Conservation (phyloP, 2,888 invertebrate genomes). For the Erebia ligea region DNA sequence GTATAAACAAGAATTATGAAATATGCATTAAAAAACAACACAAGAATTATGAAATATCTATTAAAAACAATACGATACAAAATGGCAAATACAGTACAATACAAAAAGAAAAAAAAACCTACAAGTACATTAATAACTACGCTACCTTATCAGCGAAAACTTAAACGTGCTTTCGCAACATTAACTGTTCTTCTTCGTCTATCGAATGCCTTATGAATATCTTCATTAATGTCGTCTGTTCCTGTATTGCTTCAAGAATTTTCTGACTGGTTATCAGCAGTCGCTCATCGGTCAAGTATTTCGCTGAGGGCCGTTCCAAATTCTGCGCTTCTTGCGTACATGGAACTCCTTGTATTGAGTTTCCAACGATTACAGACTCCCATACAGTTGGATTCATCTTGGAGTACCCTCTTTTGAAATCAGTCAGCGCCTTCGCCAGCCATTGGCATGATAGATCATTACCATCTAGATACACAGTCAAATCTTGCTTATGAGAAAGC, state of each 20-base stretch:
- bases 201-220: conserved; percentile 49
- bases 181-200: conserved; percentile 44
- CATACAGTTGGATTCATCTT: conserved; percentile 61
- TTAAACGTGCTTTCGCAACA: not conserved
- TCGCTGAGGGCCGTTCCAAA: conserved; percentile 17
- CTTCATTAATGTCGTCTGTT: conserved; percentile 63
- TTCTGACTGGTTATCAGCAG: conserved; percentile 64
- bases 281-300: conserved; percentile 57
- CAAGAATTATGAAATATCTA: too few relatives aligned
- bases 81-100: not conserved
- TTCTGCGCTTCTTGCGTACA: conserved; percentile 50
- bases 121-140: not conserved
- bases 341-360: conserved; percentile 67
- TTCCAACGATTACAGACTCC: conserved; percentile 38
- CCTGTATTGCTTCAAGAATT: conserved; percentile 65
- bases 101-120: not conserved
- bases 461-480: conserved; percentile 64
- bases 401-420: conserved; percentile 66
- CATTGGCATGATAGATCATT: conserved; percentile 68
- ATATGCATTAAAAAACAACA: too few relatives aligned
- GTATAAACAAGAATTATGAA: too few relatives aligned
- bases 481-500: conserved; percentile 57
- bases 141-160: not conserved
- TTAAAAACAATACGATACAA: not conserved
- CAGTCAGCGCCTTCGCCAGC: conserved; percentile 59